A percentile compares a stretch with the other conserved stretches of the same genome.
Evolutionary conservation across 2,888 invertebrate species (phyloP).

Genomic region (Dicycla oo): DNA sequence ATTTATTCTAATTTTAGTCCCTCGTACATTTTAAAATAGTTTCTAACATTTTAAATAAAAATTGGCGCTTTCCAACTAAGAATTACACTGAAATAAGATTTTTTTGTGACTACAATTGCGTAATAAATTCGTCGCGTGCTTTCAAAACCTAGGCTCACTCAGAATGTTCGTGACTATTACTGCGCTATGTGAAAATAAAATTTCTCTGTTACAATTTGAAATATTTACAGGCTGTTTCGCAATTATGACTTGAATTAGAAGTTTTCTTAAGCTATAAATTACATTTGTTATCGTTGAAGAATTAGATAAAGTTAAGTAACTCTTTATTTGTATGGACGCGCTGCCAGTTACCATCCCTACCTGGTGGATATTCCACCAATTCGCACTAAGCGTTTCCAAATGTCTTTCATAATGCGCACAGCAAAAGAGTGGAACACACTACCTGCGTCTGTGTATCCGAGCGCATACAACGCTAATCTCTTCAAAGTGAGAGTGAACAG

Average conservation of each 20-base stretch:
- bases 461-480: no score
- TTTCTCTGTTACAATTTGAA: conserved; percentile 29
- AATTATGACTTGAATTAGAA: neutral
- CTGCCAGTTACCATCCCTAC: no score
- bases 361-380: no score
- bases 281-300: neutral
- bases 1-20: neutral
- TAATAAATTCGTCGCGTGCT: conserved; percentile 57
- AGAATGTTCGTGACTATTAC: conserved; percentile 50
- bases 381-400: no score
- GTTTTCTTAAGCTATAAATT: neutral
- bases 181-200: conserved; percentile 29
- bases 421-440: no score
- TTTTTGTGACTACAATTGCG: conserved; percentile 28
- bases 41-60: conserved; percentile 2
- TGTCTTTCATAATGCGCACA: no score
- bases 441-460: no score
- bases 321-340: neutral
- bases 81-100: conserved; percentile 36
- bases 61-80: conserved; percentile 2
- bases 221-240: conserved; percentile 3
- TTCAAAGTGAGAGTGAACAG: no score
- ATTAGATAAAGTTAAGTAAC: neutral
- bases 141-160: conserved; percentile 23
- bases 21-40: neutral